A percentile compares a stretch with the other conserved stretches of the same genome.
phyloP scores from a whole-genome alignment of 1,140 invertebrate genomes.

The Nephila pilipes region DNA sequence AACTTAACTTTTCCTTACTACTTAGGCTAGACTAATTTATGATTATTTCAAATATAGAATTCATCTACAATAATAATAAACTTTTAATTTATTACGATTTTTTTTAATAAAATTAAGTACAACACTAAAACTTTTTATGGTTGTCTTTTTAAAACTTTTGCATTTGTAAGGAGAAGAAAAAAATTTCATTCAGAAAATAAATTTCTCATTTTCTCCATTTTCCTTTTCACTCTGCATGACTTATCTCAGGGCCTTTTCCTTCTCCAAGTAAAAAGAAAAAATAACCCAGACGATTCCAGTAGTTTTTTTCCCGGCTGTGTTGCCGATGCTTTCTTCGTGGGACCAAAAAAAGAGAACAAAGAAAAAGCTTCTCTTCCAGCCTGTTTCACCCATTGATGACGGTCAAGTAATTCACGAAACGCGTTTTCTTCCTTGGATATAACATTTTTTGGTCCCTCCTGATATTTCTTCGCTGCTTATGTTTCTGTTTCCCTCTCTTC shows the following conservation, averaged over 20 bases:
- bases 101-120: no score
- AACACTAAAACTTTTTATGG: no score
- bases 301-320: not conserved
- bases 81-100: no score
- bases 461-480: not conserved
- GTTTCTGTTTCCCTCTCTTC: no score
- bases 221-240: no score
- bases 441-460: not conserved
- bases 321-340: not conserved
- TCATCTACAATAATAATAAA: no score
- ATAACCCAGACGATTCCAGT: not conserved
- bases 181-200: not conserved
- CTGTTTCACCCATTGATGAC: conserved; percentile 47
- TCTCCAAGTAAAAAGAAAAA: no score
- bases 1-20: no score
- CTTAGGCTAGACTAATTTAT: no score
- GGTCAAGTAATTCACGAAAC: conserved; percentile 54
- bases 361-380: not conserved
- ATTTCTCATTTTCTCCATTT: not conserved
- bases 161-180: not conserved
- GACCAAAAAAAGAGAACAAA: not conserved
- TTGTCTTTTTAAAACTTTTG: no score
- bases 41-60: no score
- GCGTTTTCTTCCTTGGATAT: not conserved
- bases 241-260: not conserved